phyloP scores from a whole-genome alignment of 2,797 vertebrate genomes.

The Scolopax rusticola region DNA sequence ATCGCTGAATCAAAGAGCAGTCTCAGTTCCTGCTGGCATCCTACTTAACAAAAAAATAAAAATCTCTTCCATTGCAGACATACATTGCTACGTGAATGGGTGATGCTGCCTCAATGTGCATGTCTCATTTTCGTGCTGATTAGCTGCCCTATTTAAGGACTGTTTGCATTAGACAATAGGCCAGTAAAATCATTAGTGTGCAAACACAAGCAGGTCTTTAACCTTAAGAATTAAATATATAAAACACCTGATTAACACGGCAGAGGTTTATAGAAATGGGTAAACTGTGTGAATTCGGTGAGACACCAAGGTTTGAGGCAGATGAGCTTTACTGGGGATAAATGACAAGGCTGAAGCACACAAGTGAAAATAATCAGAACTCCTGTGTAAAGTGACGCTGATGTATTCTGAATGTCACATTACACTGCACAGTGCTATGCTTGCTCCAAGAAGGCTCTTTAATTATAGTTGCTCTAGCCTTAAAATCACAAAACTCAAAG shows the following conservation, averaged over 20 bases:
- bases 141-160: constrained; percentile 19
- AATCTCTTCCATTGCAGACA: not conserved
- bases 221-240: not conserved
- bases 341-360: constrained; percentile 29
- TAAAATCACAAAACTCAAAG: not conserved
- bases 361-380: constrained; percentile 45
- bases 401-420: constrained; percentile 54
- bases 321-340: not conserved
- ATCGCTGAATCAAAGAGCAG: constrained; percentile 64
- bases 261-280: not conserved
- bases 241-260: not conserved
- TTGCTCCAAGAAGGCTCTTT: not conserved
- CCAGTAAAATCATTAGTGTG: not conserved
- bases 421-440: not conserved
- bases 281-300: not conserved
- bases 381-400: constrained; percentile 26
- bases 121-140: not conserved
- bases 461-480: constrained; percentile 25
- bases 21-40: constrained; percentile 48
- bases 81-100: not conserved
- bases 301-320: not conserved
- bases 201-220: constrained; percentile 2
- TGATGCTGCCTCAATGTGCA: not conserved
- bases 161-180: not conserved
- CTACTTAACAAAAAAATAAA: constrained; percentile 24